A percentile compares a stretch with the other conserved stretches of the same genome.
Conservation (phyloP, 2,888 invertebrate species). For the Lycia hirtaria region DNA sequence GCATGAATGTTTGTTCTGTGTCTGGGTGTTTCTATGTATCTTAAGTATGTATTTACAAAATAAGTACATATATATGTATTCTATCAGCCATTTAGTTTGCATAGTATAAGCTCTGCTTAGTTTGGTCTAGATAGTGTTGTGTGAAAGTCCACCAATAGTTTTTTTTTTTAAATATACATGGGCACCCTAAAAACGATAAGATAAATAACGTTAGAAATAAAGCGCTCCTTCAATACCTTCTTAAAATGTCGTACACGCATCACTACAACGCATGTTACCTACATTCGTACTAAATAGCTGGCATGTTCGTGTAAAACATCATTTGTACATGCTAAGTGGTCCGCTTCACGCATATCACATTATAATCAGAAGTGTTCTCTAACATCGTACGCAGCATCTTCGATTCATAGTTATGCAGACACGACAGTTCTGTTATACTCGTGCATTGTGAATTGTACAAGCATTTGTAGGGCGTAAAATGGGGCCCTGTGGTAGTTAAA, state of each 20-base stretch:
- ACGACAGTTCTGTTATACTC: background rate
- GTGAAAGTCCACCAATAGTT: no score
- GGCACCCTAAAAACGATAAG: no score
- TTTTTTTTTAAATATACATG: no score
- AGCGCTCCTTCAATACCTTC: constrained; percentile 4
- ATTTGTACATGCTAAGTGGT: constrained; percentile 47
- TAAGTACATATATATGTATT: no score
- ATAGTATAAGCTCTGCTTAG: no score
- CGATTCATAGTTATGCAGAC: constrained; percentile 9
- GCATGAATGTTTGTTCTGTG: no score
- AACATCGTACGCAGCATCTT: background rate
- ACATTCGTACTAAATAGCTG: constrained; percentile 2
- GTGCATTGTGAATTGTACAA: background rate
- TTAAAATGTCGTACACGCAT: constrained; percentile 19
- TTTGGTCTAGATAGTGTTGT: no score
- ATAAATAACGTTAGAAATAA: background rate
- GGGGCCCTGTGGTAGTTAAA: no score
- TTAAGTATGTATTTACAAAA: no score
- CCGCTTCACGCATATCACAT: constrained; percentile 41
- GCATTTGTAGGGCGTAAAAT: background rate
- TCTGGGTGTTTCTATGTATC: no score
- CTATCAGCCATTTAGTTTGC: no score
- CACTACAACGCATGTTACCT: background rate
- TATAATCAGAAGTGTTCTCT: constrained; percentile 18
- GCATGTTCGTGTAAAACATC: constrained; percentile 37